Evolutionary conservation across 2,797 vertebrate species (phyloP).

Genomic region (Molossus alvarezi): DNA sequence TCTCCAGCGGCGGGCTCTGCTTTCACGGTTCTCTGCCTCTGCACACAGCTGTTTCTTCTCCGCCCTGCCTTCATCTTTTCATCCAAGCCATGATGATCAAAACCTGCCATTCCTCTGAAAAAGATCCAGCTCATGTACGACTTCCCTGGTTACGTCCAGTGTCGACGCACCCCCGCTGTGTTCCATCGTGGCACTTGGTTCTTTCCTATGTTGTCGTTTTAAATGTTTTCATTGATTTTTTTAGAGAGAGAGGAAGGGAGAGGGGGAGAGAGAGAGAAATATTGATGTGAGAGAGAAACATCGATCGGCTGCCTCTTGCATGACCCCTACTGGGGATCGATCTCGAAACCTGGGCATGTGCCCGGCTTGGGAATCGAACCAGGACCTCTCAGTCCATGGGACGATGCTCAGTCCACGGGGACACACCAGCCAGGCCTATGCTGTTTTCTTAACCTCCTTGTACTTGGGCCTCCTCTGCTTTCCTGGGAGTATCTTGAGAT

Average conservation of each 20-base stretch:
- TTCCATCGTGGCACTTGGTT: no score
- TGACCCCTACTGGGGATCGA: no score
- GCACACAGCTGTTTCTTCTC: neutral
- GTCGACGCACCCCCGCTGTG: neutral
- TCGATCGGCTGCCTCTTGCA: no score
- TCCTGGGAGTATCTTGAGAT: neutral
- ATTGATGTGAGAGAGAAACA: no score
- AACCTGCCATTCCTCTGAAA: neutral
- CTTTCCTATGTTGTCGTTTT: neutral
- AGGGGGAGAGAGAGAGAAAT: no score
- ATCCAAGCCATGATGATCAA: neutral
- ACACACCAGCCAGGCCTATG: no score
- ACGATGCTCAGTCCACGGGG: no score
- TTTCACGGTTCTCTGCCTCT: neutral
- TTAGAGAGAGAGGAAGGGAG: no score
- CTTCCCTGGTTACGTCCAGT: neutral
- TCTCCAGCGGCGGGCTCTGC: neutral
- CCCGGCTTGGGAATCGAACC: no score
- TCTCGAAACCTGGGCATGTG: no score
- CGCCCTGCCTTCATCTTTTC: neutral
- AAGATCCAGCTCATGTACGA: neutral
- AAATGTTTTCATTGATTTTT: no score
- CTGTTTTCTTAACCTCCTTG: neutral
- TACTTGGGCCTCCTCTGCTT: rapidly evolving
- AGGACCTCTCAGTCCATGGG: no score